Conservation (phyloP, 2,113 vertebrate species). For the Acrocephalus arundinaceus region DNA sequence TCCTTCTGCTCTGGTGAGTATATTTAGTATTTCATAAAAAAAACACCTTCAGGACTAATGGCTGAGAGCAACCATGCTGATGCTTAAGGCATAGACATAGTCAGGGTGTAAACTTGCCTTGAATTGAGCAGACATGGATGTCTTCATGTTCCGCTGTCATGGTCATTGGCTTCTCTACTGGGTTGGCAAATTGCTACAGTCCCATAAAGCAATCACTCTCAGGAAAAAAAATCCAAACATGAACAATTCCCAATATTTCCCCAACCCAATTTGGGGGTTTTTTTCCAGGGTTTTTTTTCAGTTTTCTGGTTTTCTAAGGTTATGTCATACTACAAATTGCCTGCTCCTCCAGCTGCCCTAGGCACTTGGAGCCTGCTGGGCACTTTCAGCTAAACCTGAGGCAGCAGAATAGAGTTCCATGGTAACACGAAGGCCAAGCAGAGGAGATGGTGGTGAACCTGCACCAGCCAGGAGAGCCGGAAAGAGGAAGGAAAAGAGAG, state of each 20-base stretch:
- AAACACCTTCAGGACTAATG: not conserved
- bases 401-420: not conserved
- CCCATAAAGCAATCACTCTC: not conserved
- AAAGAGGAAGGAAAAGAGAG: not conserved
- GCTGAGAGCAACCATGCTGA: not conserved
- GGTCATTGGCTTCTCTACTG: not conserved
- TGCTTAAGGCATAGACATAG: not conserved
- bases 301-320: not conserved
- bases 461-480: accelerated
- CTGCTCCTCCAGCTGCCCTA: not conserved
- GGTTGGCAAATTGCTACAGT: not conserved
- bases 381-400: not conserved
- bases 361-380: not conserved
- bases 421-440: accelerated
- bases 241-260: not conserved
- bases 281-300: not conserved
- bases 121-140: not conserved
- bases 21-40: not conserved
- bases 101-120: not conserved
- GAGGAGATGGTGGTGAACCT: not conserved
- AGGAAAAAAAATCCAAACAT: not conserved
- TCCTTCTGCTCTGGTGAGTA: not conserved
- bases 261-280: accelerated
- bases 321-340: not conserved
- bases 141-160: not conserved